Evolutionary conservation across 1,140 invertebrate genomes (phyloP).

Genomic region (Pectinophora gossypiella): DNA sequence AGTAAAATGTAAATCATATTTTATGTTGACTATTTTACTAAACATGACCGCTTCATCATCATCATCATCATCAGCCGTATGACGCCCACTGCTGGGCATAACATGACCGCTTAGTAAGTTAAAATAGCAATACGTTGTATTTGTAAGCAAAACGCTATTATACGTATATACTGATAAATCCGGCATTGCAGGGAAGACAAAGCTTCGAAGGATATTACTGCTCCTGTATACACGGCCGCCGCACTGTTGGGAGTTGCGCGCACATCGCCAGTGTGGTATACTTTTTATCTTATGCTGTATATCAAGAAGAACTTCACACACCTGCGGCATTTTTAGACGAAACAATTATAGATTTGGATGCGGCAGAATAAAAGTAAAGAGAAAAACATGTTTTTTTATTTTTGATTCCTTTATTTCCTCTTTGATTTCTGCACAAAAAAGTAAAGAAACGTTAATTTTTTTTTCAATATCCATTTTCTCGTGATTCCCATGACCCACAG

Average conservation of each 20-base stretch:
- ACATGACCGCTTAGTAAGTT: no score
- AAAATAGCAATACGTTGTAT: no score
- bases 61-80: no score
- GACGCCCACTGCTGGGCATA: no score
- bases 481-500: no score
- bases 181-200: background rate
- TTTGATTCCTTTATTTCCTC: background rate
- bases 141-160: background rate
- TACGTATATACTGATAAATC: background rate
- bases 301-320: slow-evolving; percentile 3
- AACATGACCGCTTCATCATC: no score
- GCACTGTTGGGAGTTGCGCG: slow-evolving; percentile 7
- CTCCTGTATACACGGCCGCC: slow-evolving; percentile 1
- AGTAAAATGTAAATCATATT: no score
- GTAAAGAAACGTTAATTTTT: background rate
- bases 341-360: background rate
- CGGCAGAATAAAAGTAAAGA: background rate
- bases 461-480: background rate
- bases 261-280: slow-evolving; percentile 5
- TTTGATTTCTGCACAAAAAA: background rate
- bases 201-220: background rate
- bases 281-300: slow-evolving; percentile 3
- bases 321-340: slow-evolving; percentile 6
- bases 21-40: no score
- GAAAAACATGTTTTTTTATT: background rate